Percentiles rank a stretch among this genome's conserved stretches.
Conservation (phyloP, 2,797 vertebrate species). For the Gouania willdenowi region DNA sequence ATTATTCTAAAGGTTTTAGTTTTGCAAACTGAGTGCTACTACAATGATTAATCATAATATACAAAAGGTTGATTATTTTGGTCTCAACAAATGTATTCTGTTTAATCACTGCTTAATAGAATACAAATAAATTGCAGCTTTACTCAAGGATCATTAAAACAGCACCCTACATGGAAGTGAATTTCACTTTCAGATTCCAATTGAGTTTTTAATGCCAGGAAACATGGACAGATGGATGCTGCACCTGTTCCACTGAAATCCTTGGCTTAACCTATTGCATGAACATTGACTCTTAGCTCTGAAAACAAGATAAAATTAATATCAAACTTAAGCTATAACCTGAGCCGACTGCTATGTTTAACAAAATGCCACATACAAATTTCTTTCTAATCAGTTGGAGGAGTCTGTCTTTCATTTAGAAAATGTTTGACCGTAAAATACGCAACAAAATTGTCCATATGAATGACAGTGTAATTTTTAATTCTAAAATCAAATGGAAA, state of each 20-base stretch:
- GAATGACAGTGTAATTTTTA: not conserved
- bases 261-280: slow-evolving; percentile 38
- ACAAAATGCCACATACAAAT: slow-evolving; percentile 35
- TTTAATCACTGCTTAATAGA: too few species aligned
- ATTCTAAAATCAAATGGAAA: not conserved
- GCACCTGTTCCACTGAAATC: slow-evolving; percentile 51
- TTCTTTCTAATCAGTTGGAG: slow-evolving; percentile 24
- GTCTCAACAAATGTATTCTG: too few species aligned
- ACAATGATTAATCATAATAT: too few species aligned
- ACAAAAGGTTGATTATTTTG: too few species aligned
- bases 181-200: slow-evolving; percentile 28
- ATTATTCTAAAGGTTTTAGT: too few species aligned
- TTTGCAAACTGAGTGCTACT: too few species aligned
- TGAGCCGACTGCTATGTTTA: slow-evolving; percentile 23
- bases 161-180: slow-evolving; percentile 12
- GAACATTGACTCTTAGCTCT: slow-evolving; percentile 31
- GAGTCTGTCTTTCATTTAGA: not conserved
- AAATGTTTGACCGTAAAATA: slow-evolving; percentile 8
- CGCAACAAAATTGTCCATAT: not conserved
- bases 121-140: slow-evolving; percentile 6
- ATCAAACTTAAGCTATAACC: slow-evolving; percentile 41
- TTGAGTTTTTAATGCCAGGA: slow-evolving; percentile 34
- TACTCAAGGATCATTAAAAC: slow-evolving; percentile 26
- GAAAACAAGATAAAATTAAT: slow-evolving; percentile 46
- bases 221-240: slow-evolving; percentile 56